Conservation (phyloP, 2,888 invertebrate genomes). For the Euplexia lucipara region DNA sequence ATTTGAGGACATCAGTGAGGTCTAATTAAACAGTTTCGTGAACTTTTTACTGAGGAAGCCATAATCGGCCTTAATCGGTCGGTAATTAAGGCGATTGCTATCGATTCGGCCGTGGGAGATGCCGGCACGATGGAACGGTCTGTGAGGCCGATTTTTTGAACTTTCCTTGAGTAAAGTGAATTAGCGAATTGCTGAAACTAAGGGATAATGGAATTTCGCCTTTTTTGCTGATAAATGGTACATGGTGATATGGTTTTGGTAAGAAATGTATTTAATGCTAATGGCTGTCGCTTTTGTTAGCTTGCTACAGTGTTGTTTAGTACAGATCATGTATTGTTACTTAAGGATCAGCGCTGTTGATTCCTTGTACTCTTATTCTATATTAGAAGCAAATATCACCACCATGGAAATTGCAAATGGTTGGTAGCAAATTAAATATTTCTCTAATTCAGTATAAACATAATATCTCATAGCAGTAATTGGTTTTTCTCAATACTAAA, state of each 20-base stretch:
- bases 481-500: conserved; percentile 36
- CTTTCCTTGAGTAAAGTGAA: conserved; percentile 55
- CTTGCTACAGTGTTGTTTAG: not conserved
- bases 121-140: conserved; percentile 61
- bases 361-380: too few species aligned
- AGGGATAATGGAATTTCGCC: conserved; percentile 47
- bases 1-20: conserved; percentile 59
- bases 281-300: conserved; percentile 26
- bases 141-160: conserved; percentile 70
- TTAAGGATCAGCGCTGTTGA: too few species aligned
- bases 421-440: conserved; percentile 14
- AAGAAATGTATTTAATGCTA: conserved; percentile 19
- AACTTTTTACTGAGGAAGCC: conserved; percentile 65
- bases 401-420: not conserved
- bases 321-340: not conserved
- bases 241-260: conserved; percentile 40
- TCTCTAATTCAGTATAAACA: conserved; percentile 21
- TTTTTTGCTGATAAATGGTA: conserved; percentile 59
- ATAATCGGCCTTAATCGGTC: conserved; percentile 72
- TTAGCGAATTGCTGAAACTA: conserved; percentile 59
- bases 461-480: conserved; percentile 27
- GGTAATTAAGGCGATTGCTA: conserved; percentile 73
- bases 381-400: not conserved
- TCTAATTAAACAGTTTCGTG: conserved; percentile 71
- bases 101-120: conserved; percentile 69